Percentiles rank a stretch among this genome's conserved stretches.
These are phyloP conservation scores for Meteorus colon DNA, from an alignment of 2,888 invertebrate species.

Conservation along the genomic window DNA sequence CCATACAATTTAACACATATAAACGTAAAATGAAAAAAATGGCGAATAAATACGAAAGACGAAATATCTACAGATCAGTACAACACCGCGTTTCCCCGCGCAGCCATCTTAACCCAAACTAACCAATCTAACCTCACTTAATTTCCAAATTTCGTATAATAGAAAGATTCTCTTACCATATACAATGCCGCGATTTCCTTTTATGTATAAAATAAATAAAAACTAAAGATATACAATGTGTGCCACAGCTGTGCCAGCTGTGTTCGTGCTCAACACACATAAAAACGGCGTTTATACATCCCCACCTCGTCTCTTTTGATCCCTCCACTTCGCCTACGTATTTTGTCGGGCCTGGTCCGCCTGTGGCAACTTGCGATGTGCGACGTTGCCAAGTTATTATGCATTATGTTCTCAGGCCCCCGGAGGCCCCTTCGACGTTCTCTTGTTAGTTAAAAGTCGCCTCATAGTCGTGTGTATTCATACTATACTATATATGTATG, in stretches of 20 bases:
- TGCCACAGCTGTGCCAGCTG: constrained; percentile 47
- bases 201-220: background rate
- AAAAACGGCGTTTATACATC: background rate
- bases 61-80: background rate
- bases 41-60: background rate
- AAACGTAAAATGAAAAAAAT: background rate
- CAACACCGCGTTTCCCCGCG: background rate
- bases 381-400: constrained; percentile 47
- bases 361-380: constrained; percentile 19
- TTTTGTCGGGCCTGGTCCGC: constrained; percentile 17
- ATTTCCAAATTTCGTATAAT: background rate
- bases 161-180: background rate
- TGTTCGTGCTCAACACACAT: background rate
- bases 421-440: constrained; percentile 44
- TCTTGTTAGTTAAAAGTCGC: constrained; percentile 12
- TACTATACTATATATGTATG: constrained; percentile 22
- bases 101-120: background rate
- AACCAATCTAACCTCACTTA: background rate
- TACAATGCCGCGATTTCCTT: background rate
- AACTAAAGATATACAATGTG: constrained; percentile 2
- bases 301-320: too few relatives aligned
- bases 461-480: constrained; percentile 38
- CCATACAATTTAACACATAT: background rate
- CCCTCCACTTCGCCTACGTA: background rate
- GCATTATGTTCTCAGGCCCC: constrained; percentile 25